Evolutionary conservation across 2,888 invertebrate genomes (phyloP).

Genomic region (Diadromus collaris): DNA sequence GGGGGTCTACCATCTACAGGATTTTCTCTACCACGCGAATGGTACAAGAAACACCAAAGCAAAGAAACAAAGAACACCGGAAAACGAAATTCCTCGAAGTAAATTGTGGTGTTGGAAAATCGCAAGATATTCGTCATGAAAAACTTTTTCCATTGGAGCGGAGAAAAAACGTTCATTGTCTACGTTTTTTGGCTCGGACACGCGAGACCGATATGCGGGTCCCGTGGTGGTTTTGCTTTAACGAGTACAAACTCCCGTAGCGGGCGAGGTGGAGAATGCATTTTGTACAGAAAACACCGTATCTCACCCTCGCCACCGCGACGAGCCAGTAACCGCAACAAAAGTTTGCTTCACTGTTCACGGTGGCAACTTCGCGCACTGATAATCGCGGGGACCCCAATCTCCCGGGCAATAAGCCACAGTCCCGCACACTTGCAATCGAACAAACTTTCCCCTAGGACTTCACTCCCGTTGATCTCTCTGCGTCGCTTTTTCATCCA

Average conservation of each 20-base stretch:
- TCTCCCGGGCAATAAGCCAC: conserved; percentile 52
- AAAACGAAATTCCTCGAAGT: background rate
- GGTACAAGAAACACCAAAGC: background rate
- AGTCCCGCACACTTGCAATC: conserved; percentile 47
- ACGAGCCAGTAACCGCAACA: conserved; percentile 46
- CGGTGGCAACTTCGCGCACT: conserved; percentile 52
- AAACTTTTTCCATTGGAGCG: background rate
- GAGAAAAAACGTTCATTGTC: background rate
- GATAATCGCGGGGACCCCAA: conserved; percentile 55
- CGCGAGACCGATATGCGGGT: conserved; percentile 5
- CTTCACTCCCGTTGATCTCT: conserved; percentile 11
- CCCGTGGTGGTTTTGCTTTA: conserved; percentile 31
- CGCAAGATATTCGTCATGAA: background rate
- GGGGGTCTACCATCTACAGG: no score
- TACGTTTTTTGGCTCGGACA: background rate
- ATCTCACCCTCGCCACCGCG: conserved; percentile 31
- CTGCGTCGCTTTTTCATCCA: background rate
- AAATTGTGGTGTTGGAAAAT: conserved; percentile 1
- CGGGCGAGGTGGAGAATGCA: no score
- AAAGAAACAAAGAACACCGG: background rate
- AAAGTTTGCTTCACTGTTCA: conserved; percentile 54
- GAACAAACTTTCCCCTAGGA: conserved; percentile 53
- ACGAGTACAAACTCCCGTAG: conserved; percentile 40
- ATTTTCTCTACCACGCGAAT: no score
- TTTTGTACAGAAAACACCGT: background rate